Conservation (phyloP, 2,888 invertebrate species). For the Panorpa germanica region DNA sequence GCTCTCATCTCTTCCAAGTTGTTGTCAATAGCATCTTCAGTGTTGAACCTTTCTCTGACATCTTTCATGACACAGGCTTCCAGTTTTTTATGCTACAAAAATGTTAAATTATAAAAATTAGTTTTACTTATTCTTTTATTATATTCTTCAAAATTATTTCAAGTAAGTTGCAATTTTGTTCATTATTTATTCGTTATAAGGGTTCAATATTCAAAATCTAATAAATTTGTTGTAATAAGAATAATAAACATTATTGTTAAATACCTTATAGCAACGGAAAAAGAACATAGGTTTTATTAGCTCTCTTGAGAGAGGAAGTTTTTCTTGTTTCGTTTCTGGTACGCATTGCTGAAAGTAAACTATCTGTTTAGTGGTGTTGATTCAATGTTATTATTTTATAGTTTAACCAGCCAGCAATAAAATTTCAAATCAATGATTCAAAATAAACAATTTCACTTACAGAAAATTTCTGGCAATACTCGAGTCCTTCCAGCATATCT, state of each 20-base stretch:
- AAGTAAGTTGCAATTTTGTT: no score
- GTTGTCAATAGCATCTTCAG: constrained; percentile 30
- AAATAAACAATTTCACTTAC: constrained; percentile 25
- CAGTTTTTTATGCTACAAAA: constrained; percentile 41
- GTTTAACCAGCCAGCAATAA: background rate
- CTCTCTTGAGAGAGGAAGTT: constrained; percentile 40
- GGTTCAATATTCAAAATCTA: no score
- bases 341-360: constrained; percentile 40
- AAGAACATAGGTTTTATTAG: constrained; percentile 49
- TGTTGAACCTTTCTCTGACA: constrained; percentile 39
- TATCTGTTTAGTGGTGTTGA: background rate
- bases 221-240: no score
- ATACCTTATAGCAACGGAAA: constrained; percentile 50
- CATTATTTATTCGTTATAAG: no score
- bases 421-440: constrained; percentile 3
- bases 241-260: constrained; percentile 6
- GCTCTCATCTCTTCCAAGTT: constrained; percentile 35
- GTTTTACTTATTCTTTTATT: no score
- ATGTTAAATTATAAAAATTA: no score
- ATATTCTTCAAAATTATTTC: no score
- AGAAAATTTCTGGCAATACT: constrained; percentile 49
- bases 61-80: constrained; percentile 56
- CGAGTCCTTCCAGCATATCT: constrained; percentile 44
- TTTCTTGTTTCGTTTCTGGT: constrained; percentile 41
- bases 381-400: background rate